Base-by-base conservation (phyloP, 2,797 vertebrate genomes). In the Pempheris klunzingeri region DNA sequence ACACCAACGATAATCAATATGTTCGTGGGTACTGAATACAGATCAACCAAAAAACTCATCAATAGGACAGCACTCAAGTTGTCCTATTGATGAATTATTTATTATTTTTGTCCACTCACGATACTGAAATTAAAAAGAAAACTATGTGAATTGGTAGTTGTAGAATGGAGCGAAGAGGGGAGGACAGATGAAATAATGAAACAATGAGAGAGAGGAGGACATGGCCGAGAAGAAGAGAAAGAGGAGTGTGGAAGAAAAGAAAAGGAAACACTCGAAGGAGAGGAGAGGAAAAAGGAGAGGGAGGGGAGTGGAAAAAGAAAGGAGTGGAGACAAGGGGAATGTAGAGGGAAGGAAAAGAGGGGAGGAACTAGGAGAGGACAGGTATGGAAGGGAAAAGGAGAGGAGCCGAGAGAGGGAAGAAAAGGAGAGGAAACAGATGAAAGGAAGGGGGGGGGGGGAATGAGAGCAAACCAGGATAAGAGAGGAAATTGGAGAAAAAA, bases 71-170 rank as follows among this genome's bases (percentile, higher is more conserved):
- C 5, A 3, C 50, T 72, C 4, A 20, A 7, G 54, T 20, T 71
- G 77, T 81, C 76, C 71, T 71, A 65, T 78, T 79, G 82, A 88
- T 78, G 46, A 64, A 2, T 60, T 78, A 84, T 81, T 63, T 78
- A 85, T 77, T 60, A 49, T 77, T 70, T 81, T 63, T 62, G 64
- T 71, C 26, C 30, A n/a, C 41, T 69, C 17, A 7, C 34, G 46
- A 28, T 65, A 22, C 54, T 77, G 47, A 63, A 14, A 50, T 52
- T 47, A 61, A 0, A n/a, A 36, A 66, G 32, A 52, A 62, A 53
- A 34, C 1, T 9, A 18, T 14, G 62, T 72, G 46, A 75, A 54
- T 49, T 49, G 34, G 39, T 24, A 38, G 84, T 18, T 13, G 41
- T 54, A 15, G 24, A 9, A 32, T 5, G 7, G 0, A 71, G 50